Percentiles rank a stretch among this genome's conserved stretches.
Conservation (phyloP, 2,888 invertebrate genomes). For the Microchrysa polita region DNA sequence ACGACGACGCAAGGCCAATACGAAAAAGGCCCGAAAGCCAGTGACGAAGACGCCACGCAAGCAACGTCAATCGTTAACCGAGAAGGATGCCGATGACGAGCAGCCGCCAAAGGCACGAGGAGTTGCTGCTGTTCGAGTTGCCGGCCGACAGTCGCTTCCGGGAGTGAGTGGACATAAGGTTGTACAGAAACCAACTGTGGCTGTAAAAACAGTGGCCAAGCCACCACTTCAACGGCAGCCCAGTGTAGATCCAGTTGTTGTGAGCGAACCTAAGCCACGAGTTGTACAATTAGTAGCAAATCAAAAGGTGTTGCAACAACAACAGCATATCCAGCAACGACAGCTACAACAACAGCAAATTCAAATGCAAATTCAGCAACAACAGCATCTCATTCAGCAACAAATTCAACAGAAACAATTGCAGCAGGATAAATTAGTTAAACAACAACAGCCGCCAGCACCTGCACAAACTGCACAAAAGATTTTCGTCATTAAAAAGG, state of each 20-base stretch:
- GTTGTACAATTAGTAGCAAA: background rate
- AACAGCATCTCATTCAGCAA: constrained; percentile 30
- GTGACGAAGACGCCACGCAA: constrained; percentile 44
- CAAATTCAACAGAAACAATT: constrained; percentile 43
- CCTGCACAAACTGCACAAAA: constrained; percentile 23
- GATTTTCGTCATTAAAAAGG: constrained; percentile 27
- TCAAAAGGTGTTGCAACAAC: constrained; percentile 56
- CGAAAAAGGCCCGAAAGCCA: constrained; percentile 43
- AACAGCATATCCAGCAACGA: constrained; percentile 54
- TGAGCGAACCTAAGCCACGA: constrained; percentile 16
- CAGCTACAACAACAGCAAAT: constrained; percentile 33
- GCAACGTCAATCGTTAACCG: constrained; percentile 50
- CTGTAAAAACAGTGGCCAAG: constrained; percentile 11
- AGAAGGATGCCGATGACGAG: constrained; percentile 45
- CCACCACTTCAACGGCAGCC: constrained; percentile 5
- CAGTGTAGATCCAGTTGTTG: background rate
- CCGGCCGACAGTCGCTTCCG: constrained; percentile 18
- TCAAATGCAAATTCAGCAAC: constrained; percentile 29
- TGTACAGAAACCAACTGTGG: constrained; percentile 3
- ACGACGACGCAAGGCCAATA: constrained; percentile 55
- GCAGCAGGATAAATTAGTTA: background rate
- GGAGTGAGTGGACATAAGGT: constrained; percentile 30
- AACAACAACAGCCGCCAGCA: constrained; percentile 48
- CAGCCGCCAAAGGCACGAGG: constrained; percentile 19
- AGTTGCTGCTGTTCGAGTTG: background rate